Percentiles rank a stretch among this genome's conserved stretches.
Conservation (phyloP, 2,113 vertebrate genomes). For the Thalassoma bifasciatum region DNA sequence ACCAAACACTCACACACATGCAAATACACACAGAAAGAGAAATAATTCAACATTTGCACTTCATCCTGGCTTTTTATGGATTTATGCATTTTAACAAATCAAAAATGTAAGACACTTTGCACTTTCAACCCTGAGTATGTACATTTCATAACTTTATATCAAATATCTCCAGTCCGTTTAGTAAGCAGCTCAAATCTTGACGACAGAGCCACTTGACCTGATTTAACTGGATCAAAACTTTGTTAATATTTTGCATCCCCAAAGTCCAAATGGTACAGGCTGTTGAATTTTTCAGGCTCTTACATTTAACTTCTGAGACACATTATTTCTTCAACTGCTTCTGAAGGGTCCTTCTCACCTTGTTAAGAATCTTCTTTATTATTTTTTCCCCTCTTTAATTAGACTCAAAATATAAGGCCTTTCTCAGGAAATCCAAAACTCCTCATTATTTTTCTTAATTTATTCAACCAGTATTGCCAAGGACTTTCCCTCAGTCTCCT, state of each 20-base stretch:
- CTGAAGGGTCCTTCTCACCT: too few species aligned
- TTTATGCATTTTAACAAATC: constrained; percentile 28
- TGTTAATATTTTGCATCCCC: neutral
- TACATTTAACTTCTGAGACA: neutral
- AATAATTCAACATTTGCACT: constrained; percentile 16
- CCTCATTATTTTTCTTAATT: too few species aligned
- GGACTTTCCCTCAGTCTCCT: neutral
- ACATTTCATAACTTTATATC: neutral
- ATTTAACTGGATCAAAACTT: neutral
- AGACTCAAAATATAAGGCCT: too few species aligned
- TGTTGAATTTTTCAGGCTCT: neutral
- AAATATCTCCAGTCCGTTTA: neutral
- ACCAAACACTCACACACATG: neutral
- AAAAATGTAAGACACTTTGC: neutral
- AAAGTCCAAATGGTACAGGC: neutral
- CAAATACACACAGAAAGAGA: neutral
- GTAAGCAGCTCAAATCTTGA: neutral
- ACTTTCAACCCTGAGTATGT: constrained; percentile 3
- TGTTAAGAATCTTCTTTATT: too few species aligned
- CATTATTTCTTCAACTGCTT: too few species aligned
- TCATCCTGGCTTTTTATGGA: constrained; percentile 13
- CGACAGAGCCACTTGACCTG: neutral
- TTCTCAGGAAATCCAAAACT: too few species aligned
- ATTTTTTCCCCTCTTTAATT: too few species aligned
- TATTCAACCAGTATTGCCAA: neutral